Percentiles rank a stretch among this genome's conserved stretches.
Evolutionary conservation across 30 jellyfish, hydroid and myxozoan genomes (phyloP).

Genomic region (Aurelia aurita): DNA sequence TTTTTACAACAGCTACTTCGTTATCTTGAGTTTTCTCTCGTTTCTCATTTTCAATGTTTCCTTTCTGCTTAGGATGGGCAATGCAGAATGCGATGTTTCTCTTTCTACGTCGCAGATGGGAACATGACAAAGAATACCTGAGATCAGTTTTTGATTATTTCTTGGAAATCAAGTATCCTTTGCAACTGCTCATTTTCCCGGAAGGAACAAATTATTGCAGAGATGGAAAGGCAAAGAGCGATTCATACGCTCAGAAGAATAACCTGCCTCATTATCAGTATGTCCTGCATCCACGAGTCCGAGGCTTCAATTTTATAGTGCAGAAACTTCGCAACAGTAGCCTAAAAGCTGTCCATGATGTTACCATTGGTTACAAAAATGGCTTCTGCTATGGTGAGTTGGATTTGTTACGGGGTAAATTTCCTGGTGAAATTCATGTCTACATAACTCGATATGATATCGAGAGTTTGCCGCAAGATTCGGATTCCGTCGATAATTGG

Average conservation of each 20-base stretch:
- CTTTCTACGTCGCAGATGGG: conserved; percentile 93
- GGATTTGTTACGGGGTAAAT: conserved; percentile 82
- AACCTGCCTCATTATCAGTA: conserved; percentile 65
- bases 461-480: conserved; percentile 73
- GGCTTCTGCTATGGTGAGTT: conserved; percentile 89
- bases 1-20: too few species aligned
- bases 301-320: conserved; percentile 87
- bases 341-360: conserved; percentile 87
- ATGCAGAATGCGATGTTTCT: conserved; percentile 84
- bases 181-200: conserved; percentile 90
- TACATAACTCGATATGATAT: conserved; percentile 73
- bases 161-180: conserved; percentile 81
- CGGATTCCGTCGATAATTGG: conserved; percentile 92
- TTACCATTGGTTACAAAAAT: conserved; percentile 87
- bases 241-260: conserved; percentile 79
- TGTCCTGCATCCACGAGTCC: conserved; percentile 91
- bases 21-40: too few species aligned
- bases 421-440: conserved; percentile 92
- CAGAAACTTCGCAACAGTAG: conserved; percentile 74
- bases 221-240: conserved; percentile 78
- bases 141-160: conserved; percentile 69
- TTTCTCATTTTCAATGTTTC: too few species aligned
- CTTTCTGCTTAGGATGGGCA: conserved; percentile 80
- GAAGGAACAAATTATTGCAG: conserved; percentile 91
- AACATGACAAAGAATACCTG: conserved; percentile 80